Evolutionary conservation across 2,113 vertebrate genomes (phyloP).

Genomic region (Podocnemis expansa): DNA sequence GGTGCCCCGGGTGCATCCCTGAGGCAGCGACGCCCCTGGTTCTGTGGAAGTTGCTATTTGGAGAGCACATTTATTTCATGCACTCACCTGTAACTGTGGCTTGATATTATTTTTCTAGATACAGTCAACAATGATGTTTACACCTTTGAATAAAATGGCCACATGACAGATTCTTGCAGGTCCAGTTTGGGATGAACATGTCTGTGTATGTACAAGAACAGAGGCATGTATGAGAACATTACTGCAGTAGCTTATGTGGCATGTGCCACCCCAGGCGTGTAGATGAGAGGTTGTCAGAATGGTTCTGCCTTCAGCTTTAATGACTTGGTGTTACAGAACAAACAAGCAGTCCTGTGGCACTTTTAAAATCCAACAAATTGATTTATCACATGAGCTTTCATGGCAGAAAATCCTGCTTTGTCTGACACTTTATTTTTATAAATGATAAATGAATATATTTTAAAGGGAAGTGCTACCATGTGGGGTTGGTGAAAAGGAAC

Average conservation of each 20-base stretch:
- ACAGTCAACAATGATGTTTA: not conserved
- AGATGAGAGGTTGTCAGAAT: not conserved
- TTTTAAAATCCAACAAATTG: too few relatives aligned
- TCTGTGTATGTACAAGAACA: not conserved
- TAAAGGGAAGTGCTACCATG: not conserved
- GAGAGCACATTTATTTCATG: not conserved
- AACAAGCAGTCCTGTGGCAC: too few relatives aligned
- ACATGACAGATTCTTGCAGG: not conserved
- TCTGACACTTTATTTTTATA: too few relatives aligned
- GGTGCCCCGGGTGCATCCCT: too few relatives aligned
- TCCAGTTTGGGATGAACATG: not conserved
- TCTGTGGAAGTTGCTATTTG: not conserved
- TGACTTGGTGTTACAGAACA: not conserved
- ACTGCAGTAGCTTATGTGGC: accelerated
- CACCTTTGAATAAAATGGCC: not conserved
- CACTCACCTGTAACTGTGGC: not conserved
- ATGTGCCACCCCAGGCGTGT: not conserved
- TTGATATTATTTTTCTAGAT: not conserved
- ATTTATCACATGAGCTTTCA: too few relatives aligned
- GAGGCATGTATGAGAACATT: not conserved
- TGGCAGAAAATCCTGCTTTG: too few relatives aligned
- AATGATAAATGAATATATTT: not conserved
- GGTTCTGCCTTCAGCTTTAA: not conserved
- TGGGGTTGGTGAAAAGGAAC: not conserved
- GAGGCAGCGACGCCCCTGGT: too few relatives aligned